Base-by-base conservation (phyloP, 2,113 vertebrate species). In the Dromas ardeola region DNA sequence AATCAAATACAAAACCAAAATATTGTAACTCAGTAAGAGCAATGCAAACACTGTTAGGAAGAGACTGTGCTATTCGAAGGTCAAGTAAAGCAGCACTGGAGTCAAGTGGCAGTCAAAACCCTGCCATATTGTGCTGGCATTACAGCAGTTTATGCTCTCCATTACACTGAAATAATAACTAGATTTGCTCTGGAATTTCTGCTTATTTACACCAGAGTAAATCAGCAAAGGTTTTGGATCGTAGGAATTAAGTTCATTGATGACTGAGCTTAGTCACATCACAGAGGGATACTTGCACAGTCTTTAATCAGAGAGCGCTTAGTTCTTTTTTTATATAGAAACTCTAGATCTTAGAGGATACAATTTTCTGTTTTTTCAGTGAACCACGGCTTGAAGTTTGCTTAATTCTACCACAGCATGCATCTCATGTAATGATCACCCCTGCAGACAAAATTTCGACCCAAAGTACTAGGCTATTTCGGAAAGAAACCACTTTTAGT, bases 401-500 rank as follows among this genome's bases (percentile, higher is more conserved):
- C 50, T 90, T 93, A 95, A 93, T 95, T 95, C 91, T 86, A 62
- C 78, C 89, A 65, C 93, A 93, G 89, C 89, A 74, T 78, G 93
- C 49, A 58, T 77, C 67, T 90, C 89, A 66, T 63, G 59, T 93
- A 94, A 97, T 93, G 63, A 84, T 56, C 47, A 93, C 84, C 67
- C 93, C 91, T 3, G 74, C 81, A 86, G 95, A 89, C 66, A 82
- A 95, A 90, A 96, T 86, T 80, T 62, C 81, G 81, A 90, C 74
- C 53, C 62, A 43, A 88, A 78, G 29, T 40, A 86, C 78, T 6
- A 72, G 15, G 58, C 13, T 94, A 47, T 83, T 95, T 93, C 81
- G 90, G 43, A 69, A 77, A 91, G 89, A 91, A 96, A 95, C 45
- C 58, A 67, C 47, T 95, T 71, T 73, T 79, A 62, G 66, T 97